Base-by-base conservation (phyloP, 2,888 invertebrate species). In the Drosophila parthenogenetica region DNA sequence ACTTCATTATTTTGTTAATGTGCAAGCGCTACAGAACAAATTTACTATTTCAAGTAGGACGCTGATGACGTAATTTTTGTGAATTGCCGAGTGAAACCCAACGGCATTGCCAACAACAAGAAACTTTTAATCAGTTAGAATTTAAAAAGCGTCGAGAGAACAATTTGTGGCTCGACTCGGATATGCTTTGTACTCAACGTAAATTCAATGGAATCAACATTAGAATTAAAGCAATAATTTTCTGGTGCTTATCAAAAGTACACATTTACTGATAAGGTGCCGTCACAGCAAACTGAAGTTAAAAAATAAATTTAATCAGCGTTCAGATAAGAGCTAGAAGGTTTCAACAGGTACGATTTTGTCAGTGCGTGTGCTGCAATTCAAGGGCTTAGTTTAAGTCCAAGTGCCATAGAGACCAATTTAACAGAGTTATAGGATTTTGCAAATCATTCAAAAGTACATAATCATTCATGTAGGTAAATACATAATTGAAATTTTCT, bases 11-110 rank as follows among this genome's bases (percentile, higher is more conserved):
- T 35, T 19, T 37, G 25, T 17, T 17, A 8, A 51, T 64, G 35
- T 17, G 17, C 25, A 14, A 64, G 48, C 16, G 37, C 61, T 59
- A 25, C 32, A 35, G 14, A 35, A 40, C 43, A 58, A 66, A 65
- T 49, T 49, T 29, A 69, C 43, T 60, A 40, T 43, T 61, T 66
- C 76, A 77, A 83, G 68, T 89, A 77, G 89, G 88, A 79, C 89
- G 88, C 89, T 83, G 85, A 89, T 85, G 85, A 85, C 85, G 85
- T 85, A 85, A 85, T 89, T 74, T 29, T 68, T 55, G 58, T 64
- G 64, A 66, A 55, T 54, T 50, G 61, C 48, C 71, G 43, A 87
- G 63, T 62, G 64, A 73, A 81, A 81, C 66, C 35, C 42, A 19
- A 19, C 45, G 39, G 81, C 71, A 62, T 77, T 74, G 84, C 84